These are phyloP conservation scores for Drosophila paulistorum DNA, from an alignment of 1,140 invertebrate species.

Conservation along the genomic window DNA sequence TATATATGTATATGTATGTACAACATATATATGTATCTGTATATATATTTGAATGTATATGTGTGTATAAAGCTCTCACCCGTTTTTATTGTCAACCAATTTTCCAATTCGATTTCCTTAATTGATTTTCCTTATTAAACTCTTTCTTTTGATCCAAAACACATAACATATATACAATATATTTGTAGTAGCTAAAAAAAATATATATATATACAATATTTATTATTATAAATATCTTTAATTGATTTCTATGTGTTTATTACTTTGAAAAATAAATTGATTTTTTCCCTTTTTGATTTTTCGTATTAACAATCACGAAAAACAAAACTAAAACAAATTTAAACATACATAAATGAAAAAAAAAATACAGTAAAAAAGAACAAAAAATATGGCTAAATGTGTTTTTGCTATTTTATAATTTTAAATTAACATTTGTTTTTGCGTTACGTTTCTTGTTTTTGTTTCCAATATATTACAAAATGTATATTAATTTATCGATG, in stretches of 20 bases:
- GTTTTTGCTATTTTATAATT: conserved; percentile 78
- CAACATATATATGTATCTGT: conserved; percentile 21
- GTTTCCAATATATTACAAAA: conserved; percentile 67
- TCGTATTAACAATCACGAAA: background rate
- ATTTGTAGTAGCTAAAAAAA: conserved; percentile 46
- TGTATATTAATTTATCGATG: conserved; percentile 74
- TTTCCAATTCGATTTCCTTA: conserved; percentile 24
- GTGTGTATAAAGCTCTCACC: conserved; percentile 32
- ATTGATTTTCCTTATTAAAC: background rate
- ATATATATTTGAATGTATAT: background rate
- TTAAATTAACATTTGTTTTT: background rate
- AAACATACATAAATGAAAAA: background rate
- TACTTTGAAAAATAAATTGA: conserved; percentile 23
- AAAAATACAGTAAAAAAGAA: background rate
- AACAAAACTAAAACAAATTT: background rate
- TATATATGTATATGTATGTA: conserved; percentile 18
- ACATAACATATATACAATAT: conserved; percentile 35
- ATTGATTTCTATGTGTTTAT: conserved; percentile 65
- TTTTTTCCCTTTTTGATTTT: conserved; percentile 34
- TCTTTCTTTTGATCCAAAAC: conserved; percentile 14
- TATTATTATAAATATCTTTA: conserved; percentile 25
- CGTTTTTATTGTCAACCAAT: conserved; percentile 31
- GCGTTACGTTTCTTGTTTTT: conserved; percentile 58
- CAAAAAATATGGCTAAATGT: conserved; percentile 72
- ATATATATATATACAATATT: conserved; percentile 2